Base-by-base conservation (phyloP, 2,113 vertebrate species). In the Grammomys dolichurus region DNA sequence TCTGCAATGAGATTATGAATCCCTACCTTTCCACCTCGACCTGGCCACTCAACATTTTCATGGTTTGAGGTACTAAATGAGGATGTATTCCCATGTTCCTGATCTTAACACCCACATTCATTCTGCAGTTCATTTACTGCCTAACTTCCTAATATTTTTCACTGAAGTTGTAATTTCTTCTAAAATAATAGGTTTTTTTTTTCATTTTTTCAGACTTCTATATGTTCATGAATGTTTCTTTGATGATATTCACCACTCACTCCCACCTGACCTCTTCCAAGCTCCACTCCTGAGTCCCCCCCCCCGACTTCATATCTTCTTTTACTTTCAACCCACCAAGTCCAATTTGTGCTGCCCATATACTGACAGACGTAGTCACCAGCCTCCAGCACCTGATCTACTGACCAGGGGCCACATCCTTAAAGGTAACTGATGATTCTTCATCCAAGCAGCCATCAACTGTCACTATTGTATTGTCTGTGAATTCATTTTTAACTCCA, bases 401-500 rank as follows among this genome's bases (percentile, higher is more conserved):
- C 43, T 46, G 12, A 22, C 17, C 63, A 69, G 60, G 63, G 36
- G 2, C 54, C 33, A 58, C 43, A 69, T 48, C 9, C 63, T 86
- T 51, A 69, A 48, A 51, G 43, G 46, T 28, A 43, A 58, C 22
- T 84, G 56, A 43, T 40, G 24, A 28, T 28, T 63, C 24, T 14
- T 84, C 24, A 24, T 67, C 43, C 28, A 5, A 67, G 84, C 28
- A 22, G 43, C 40, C 28, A 48, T 48, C 40, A 67, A 22, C 31
- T 67, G 43, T 33, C 60, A 46, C 10, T 69, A 48, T 33, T 69
- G 60, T 16, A 87, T 58, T 14, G 89, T 93, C 56, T 67, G 91
- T 90, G 58, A 96, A 93, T 65, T 92, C 43, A 87, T 87, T 95
- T 92, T 56, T 80, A 89, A 92, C 28, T 84, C 43, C 36, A 70